These are phyloP conservation scores for Molorchus minor DNA, from an alignment of 2,888 invertebrate genomes.

Conservation along the genomic window DNA sequence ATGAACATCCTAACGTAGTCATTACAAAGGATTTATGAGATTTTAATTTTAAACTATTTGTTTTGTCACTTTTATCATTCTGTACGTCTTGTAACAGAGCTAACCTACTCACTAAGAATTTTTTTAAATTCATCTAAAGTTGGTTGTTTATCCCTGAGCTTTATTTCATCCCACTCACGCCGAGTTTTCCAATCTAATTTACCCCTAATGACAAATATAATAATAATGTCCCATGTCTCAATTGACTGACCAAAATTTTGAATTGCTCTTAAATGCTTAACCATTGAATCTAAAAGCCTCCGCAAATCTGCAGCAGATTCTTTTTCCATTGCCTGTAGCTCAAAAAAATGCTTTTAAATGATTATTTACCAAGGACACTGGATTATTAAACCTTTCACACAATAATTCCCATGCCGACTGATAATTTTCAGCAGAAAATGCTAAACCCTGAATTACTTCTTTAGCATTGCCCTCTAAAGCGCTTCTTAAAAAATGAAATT, in stretches of 20 bases:
- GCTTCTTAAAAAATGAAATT: constrained; percentile 32
- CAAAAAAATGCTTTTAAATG: constrained; percentile 31
- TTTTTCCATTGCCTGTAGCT: constrained; percentile 9
- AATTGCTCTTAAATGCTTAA: constrained; percentile 29
- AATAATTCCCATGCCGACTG: constrained; percentile 30
- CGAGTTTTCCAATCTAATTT: constrained; percentile 16
- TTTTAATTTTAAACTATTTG: background rate
- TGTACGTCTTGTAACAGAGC: constrained; percentile 10
- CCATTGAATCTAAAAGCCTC: constrained; percentile 20
- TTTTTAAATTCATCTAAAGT: constrained; percentile 13
- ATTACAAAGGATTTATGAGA: constrained; percentile 2
- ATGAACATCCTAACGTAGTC: background rate
- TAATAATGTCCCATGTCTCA: constrained; percentile 32
- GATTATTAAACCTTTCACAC: constrained; percentile 30
- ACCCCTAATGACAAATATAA: constrained; percentile 29
- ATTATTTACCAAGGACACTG: constrained; percentile 24
- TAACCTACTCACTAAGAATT: constrained; percentile 9
- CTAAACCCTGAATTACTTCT: constrained; percentile 24
- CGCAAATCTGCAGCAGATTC: constrained; percentile 23
- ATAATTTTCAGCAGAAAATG: constrained; percentile 36
- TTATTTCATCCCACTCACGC: constrained; percentile 20
- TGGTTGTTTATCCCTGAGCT: constrained; percentile 1
- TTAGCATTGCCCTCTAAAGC: constrained; percentile 25
- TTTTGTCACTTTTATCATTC: constrained; percentile 6
- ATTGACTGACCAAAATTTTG: constrained; percentile 27